A percentile compares a stretch with the other conserved stretches of the same genome.
These are phyloP conservation scores for Tetranychus piercei DNA, from an alignment of 2,888 invertebrate species.

Conservation along the genomic window DNA sequence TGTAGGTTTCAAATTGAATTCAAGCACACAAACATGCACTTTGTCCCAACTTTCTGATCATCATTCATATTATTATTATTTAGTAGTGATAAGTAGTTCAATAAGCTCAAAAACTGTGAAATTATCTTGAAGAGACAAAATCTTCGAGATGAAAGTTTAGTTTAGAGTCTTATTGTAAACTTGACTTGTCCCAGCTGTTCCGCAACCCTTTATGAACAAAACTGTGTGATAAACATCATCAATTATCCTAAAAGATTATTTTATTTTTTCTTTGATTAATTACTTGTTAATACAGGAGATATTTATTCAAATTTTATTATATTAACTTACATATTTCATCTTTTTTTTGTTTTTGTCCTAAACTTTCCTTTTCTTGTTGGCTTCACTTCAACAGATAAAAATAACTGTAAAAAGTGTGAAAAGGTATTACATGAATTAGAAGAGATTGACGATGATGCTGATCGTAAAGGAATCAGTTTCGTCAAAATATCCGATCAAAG, in stretches of 20 bases:
- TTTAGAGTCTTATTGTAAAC: too few relatives aligned
- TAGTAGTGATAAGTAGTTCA: too few relatives aligned
- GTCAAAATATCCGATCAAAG: constrained; percentile 70
- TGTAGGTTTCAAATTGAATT: not conserved
- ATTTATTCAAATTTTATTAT: not conserved
- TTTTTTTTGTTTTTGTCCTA: not conserved
- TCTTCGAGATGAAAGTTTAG: too few relatives aligned
- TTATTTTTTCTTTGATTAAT: not conserved
- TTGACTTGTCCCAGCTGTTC: too few relatives aligned
- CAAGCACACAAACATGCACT: not conserved
- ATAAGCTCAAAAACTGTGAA: too few relatives aligned
- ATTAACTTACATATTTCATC: not conserved
- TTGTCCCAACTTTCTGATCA: not conserved
- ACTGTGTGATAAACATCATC: not conserved
- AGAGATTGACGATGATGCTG: constrained; percentile 28
- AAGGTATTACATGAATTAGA: constrained; percentile 27
- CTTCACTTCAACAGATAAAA: constrained; percentile 48
- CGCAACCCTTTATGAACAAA: not conserved
- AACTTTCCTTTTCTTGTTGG: not conserved
- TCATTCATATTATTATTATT: not conserved
- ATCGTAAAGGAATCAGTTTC: constrained; percentile 26
- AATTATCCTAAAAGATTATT: too few relatives aligned
- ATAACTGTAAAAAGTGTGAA: constrained; percentile 62
- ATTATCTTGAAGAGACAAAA: too few relatives aligned
- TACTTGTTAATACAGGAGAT: not conserved